Percentiles rank a stretch among this genome's conserved stretches.
Conservation (phyloP, 2,888 invertebrate species). For the Sepioteuthis lessoniana region DNA sequence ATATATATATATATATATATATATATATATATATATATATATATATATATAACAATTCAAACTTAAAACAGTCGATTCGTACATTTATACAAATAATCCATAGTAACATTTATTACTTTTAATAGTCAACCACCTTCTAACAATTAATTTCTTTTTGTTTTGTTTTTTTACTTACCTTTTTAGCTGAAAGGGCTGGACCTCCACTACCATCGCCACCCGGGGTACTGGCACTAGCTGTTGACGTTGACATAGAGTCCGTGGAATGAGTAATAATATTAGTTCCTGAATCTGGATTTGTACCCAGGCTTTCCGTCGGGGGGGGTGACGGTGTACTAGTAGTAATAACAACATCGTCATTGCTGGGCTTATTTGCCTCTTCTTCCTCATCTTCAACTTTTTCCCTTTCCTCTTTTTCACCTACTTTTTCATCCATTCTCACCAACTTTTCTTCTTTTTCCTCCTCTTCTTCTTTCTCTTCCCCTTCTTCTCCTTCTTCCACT, state of each 20-base stretch:
- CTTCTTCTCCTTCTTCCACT: conserved; percentile 55
- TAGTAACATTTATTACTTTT: too few relatives aligned
- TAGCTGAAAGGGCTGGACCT: neutral
- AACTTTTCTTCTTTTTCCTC: conserved; percentile 48
- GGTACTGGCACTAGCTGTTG: neutral
- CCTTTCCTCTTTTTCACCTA: conserved; percentile 50
- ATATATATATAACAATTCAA: too few relatives aligned
- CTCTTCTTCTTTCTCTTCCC: conserved; percentile 53
- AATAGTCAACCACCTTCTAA: neutral
- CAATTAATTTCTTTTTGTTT: neutral
- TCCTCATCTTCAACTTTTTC: neutral
- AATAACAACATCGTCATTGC: neutral
- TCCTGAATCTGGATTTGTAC: neutral
- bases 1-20: too few relatives aligned
- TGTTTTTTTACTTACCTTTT: neutral
- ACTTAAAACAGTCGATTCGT: too few relatives aligned
- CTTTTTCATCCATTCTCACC: conserved; percentile 17
- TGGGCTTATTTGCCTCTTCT: neutral
- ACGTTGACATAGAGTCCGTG: conserved; percentile 33
- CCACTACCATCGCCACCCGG: neutral
- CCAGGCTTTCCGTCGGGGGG: neutral
- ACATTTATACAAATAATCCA: too few relatives aligned
- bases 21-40: too few relatives aligned
- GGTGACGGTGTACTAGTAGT: conserved; percentile 9
- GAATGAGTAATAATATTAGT: conserved; percentile 9